A percentile compares a stretch with the other conserved stretches of the same genome.
phyloP scores from a whole-genome alignment of 1,140 invertebrate species.

The Pygmarrhopalites habei region DNA sequence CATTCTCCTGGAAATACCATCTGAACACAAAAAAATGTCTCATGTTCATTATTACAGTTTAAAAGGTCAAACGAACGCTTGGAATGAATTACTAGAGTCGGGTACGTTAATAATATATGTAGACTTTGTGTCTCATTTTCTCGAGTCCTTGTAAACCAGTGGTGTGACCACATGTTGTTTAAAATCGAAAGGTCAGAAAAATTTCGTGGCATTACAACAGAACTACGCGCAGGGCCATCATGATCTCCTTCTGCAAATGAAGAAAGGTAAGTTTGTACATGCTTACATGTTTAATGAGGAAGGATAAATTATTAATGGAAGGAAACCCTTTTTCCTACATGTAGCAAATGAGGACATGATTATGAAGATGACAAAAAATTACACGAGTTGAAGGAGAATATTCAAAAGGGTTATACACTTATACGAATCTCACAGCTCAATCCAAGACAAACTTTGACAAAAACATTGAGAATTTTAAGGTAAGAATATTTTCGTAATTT shows the following conservation, averaged over 20 bases:
- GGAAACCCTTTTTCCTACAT: too few relatives aligned
- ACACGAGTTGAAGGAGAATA: slow-evolving; percentile 4
- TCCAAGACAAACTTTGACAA: slow-evolving; percentile 13
- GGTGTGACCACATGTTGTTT: too few relatives aligned
- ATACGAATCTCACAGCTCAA: not conserved
- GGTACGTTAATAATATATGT: too few relatives aligned
- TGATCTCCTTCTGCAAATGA: not conserved
- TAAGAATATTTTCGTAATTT: too few relatives aligned
- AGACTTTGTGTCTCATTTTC: too few relatives aligned
- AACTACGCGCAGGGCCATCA: slow-evolving; percentile 3
- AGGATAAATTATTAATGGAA: too few relatives aligned
- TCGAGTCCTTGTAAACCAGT: too few relatives aligned
- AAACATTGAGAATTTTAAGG: slow-evolving; percentile 12
- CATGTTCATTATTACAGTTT: too few relatives aligned
- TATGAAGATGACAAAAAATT: not conserved
- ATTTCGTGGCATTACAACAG: slow-evolving; percentile 6
- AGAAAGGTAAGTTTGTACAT: slow-evolving; percentile 8
- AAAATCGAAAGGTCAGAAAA: not conserved
- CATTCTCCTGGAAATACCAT: too few relatives aligned
- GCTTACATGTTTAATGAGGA: too few relatives aligned
- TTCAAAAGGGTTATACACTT: slow-evolving; percentile 9
- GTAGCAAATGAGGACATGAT: slow-evolving; percentile 3
- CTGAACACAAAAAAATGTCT: slow-evolving; percentile 1
- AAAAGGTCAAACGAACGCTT: not conserved
- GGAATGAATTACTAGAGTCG: not conserved